These are phyloP conservation scores for Lasiurus borealis DNA, from an alignment of 2,113 vertebrate genomes.

Conservation along the genomic window DNA sequence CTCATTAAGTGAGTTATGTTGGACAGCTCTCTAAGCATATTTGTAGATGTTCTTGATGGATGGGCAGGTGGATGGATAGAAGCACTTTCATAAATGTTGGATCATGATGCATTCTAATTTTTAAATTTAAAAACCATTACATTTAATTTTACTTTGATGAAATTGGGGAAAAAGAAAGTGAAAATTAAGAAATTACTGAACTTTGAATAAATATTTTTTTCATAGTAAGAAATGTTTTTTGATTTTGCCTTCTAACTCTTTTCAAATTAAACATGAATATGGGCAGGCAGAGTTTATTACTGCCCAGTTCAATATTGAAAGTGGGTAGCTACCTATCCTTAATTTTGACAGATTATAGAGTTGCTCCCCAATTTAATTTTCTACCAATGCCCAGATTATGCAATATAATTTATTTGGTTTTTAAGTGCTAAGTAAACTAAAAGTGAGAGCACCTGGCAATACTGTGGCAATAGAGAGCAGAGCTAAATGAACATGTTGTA, in stretches of 20 bases:
- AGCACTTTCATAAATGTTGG: background rate
- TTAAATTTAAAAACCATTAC: conserved; percentile 17
- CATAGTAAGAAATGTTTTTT: background rate
- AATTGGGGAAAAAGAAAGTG: background rate
- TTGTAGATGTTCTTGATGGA: background rate
- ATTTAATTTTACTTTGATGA: conserved; percentile 42
- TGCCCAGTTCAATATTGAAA: background rate
- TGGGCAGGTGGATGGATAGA: background rate
- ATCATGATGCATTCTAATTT: conserved; percentile 14
- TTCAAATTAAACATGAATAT: conserved; percentile 20
- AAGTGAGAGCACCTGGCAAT: background rate
- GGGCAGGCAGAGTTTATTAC: background rate
- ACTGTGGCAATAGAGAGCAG: background rate
- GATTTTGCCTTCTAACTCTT: background rate
- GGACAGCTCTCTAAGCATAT: background rate
- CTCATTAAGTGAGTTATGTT: conserved; percentile 22
- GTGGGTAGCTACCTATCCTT: background rate
- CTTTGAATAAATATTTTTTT: conserved; percentile 7
- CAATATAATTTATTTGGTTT: background rate
- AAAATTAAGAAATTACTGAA: conserved; percentile 50
- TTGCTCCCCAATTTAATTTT: conserved; percentile 21
- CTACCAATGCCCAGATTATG: background rate
- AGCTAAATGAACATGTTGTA: background rate
- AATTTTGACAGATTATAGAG: background rate
- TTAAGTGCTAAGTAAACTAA: conserved; percentile 8